phyloP scores from a whole-genome alignment of 2,797 vertebrate species.

The Urocyon cinereoargenteus region DNA sequence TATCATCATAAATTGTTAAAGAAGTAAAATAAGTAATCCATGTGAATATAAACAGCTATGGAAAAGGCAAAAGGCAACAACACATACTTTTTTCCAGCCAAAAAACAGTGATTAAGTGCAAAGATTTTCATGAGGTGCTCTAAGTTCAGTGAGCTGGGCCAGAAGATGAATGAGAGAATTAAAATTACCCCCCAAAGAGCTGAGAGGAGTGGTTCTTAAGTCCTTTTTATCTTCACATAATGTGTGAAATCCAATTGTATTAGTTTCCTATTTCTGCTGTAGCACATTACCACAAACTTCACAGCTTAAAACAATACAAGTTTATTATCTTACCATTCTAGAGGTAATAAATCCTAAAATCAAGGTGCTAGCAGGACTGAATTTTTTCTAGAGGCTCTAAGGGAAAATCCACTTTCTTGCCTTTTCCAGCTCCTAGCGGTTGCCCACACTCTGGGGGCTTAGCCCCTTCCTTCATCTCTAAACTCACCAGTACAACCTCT shows the following conservation, averaged over 20 bases:
- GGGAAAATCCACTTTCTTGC: not conserved
- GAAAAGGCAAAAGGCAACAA: conserved; percentile 6
- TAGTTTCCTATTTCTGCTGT: not conserved
- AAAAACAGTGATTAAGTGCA: conserved; percentile 42
- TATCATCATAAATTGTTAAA: conserved; percentile 2
- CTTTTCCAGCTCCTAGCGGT: not conserved
- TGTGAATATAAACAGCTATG: conserved; percentile 39
- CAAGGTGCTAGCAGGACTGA: not conserved
- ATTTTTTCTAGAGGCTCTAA: not conserved
- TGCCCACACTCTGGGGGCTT: not conserved
- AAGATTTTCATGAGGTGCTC: conserved; percentile 8
- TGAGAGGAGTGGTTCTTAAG: not conserved
- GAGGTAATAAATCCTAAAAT: not conserved
- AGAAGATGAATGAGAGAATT: not conserved
- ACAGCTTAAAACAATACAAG: not conserved
- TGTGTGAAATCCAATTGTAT: not conserved
- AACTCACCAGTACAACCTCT: not conserved
- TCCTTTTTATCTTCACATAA: not conserved
- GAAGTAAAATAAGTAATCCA: conserved; percentile 48
- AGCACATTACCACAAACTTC: not conserved
- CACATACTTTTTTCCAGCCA: not conserved
- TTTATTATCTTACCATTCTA: not conserved
- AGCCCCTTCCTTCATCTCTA: not conserved
- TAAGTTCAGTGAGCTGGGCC: not conserved
- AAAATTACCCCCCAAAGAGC: not conserved